Evolutionary conservation across 2,888 invertebrate species (phyloP).

Genomic region (Drosophila pseudotakahashii): DNA sequence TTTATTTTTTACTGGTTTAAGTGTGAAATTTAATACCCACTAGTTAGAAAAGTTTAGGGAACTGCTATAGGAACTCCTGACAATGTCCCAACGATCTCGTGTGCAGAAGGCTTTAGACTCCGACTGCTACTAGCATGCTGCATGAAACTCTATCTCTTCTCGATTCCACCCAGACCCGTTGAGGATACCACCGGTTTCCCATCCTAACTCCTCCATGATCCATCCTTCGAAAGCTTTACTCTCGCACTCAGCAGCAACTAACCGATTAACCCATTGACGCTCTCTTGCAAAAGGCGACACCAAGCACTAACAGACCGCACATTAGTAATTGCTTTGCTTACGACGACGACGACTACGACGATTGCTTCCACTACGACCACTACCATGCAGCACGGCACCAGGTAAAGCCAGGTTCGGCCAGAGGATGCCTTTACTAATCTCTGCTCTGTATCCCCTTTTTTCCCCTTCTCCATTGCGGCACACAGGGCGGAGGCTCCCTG

Average conservation of each 20-base stretch:
- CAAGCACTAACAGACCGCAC: constrained; percentile 80
- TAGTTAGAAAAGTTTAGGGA: too few species aligned
- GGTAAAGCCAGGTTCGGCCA: constrained; percentile 55
- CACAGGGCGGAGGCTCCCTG: constrained; percentile 76
- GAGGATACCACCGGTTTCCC: constrained; percentile 6
- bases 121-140: constrained; percentile 1
- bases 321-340: constrained; percentile 83
- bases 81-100: neutral
- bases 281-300: constrained; percentile 74
- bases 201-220: neutral
- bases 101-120: neutral
- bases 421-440: constrained; percentile 11
- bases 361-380: constrained; percentile 55
- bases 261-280: constrained; percentile 66
- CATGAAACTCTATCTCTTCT: neutral
- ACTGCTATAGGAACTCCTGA: too few species aligned
- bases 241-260: constrained; percentile 31
- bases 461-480: constrained; percentile 3
- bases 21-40: too few species aligned
- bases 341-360: constrained; percentile 80
- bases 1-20: too few species aligned
- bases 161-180: constrained; percentile 25
- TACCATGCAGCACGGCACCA: constrained; percentile 58
- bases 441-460: constrained; percentile 6
- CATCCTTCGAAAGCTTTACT: constrained; percentile 36